phyloP scores from a whole-genome alignment of 2,797 vertebrate genomes.

The Sparidentex hasta region DNA sequence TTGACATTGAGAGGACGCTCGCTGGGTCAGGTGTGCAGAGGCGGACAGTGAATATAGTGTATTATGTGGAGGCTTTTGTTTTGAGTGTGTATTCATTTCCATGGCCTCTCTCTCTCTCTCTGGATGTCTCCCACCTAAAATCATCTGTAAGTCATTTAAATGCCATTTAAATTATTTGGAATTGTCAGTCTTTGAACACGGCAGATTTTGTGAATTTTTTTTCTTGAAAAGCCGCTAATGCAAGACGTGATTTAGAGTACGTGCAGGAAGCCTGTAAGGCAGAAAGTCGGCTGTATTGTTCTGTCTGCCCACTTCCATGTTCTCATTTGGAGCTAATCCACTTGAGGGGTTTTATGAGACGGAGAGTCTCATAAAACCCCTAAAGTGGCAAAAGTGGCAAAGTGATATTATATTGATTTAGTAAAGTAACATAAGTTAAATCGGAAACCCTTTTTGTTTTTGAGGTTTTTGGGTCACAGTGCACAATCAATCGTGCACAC shows the following conservation, averaged over 20 bases:
- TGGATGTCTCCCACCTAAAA: neutral
- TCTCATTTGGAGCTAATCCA: constrained; percentile 67
- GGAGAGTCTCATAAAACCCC: constrained; percentile 31
- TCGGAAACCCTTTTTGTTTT: constrained; percentile 45
- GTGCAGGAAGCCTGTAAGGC: constrained; percentile 55
- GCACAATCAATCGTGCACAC: constrained; percentile 50
- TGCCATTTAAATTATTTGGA: constrained; percentile 33
- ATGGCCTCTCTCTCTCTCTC: constrained; percentile 15
- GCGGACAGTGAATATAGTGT: constrained; percentile 23
- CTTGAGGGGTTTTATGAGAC: constrained; percentile 61
- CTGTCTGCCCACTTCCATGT: constrained; percentile 60
- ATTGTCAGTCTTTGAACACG: constrained; percentile 34
- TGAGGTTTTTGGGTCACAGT: constrained; percentile 54
- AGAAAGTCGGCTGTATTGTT: constrained; percentile 61
- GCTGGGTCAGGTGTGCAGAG: constrained; percentile 65
- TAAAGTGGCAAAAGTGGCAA: constrained; percentile 42
- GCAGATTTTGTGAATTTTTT: constrained; percentile 43
- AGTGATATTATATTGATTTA: constrained; percentile 68
- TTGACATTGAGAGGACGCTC: constrained; percentile 82
- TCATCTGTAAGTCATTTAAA: constrained; percentile 25
- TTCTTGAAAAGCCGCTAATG: constrained; percentile 48
- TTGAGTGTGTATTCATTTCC: constrained; percentile 16
- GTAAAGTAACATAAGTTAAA: constrained; percentile 55
- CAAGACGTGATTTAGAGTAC: constrained; percentile 57
- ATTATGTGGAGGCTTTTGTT: constrained; percentile 17